Conservation (phyloP, 1,140 invertebrate species). For the Atta colombica region DNA sequence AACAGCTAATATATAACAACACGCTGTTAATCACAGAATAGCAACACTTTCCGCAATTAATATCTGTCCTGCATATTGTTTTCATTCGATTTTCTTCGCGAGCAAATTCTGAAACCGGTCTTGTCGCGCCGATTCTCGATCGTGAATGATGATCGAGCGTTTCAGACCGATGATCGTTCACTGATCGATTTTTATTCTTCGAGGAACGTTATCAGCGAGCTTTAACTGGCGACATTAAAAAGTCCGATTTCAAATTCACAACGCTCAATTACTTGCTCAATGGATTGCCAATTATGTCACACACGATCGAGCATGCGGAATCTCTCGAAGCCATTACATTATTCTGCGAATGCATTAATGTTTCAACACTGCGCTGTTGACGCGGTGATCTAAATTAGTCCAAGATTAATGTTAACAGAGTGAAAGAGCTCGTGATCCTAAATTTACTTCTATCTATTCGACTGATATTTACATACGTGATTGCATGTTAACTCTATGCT, state of each 20-base stretch:
- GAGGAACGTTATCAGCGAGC: constrained; percentile 50
- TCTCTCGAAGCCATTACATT: constrained; percentile 8
- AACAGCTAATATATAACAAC: not conserved
- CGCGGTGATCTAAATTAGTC: constrained; percentile 27
- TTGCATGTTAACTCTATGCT: not conserved
- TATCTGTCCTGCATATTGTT: not conserved
- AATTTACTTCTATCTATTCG: constrained; percentile 4
- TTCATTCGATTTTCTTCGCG: not conserved
- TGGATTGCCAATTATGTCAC: constrained; percentile 40
- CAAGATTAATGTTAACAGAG: not conserved
- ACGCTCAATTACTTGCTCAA: constrained; percentile 48
- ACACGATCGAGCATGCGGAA: constrained; percentile 41
- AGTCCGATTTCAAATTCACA: not conserved
- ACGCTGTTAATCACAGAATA: not conserved
- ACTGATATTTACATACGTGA: not conserved
- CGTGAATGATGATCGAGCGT: constrained; percentile 24
- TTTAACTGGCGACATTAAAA: constrained; percentile 38
- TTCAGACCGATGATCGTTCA: not conserved
- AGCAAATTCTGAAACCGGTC: constrained; percentile 38
- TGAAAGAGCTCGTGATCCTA: not conserved
- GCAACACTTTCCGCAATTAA: constrained; percentile 30
- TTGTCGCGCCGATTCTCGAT: constrained; percentile 22
- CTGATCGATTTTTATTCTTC: constrained; percentile 27
- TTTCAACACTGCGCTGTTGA: constrained; percentile 29
- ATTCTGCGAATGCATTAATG: constrained; percentile 2